phyloP scores from a whole-genome alignment of 2,113 vertebrate species.

The Puma concolor region DNA sequence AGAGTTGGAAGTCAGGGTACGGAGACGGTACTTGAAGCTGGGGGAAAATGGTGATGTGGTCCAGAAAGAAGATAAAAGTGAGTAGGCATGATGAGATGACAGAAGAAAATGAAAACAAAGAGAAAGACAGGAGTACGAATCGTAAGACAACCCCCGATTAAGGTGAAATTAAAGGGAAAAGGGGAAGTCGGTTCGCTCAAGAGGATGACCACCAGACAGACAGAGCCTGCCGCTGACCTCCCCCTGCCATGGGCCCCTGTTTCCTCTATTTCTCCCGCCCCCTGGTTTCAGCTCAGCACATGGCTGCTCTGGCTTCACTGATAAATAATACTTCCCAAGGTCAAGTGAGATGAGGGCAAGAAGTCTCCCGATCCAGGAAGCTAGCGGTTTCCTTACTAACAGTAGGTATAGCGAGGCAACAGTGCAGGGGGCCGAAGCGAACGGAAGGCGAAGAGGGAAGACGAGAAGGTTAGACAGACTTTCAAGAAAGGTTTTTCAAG shows the following conservation, averaged over 20 bases:
- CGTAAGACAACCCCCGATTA: not conserved
- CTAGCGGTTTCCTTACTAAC: not conserved
- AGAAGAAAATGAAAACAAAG: not conserved
- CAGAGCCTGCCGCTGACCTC: not conserved
- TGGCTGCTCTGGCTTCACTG: not conserved
- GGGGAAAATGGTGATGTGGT: not conserved
- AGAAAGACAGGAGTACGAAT: not conserved
- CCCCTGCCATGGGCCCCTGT: rapidly evolving
- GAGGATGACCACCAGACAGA: rapidly evolving
- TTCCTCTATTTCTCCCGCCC: too few species aligned
- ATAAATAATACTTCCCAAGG: too few species aligned
- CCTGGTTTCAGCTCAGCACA: not conserved
- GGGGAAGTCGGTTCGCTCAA: not conserved
- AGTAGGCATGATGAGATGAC: too few species aligned
- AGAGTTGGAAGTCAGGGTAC: not conserved
- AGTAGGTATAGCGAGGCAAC: not conserved
- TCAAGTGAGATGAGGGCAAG: not conserved
- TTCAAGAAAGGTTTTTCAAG: not conserved
- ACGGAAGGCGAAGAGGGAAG: not conserved
- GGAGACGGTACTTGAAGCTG: not conserved
- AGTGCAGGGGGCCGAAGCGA: rapidly evolving
- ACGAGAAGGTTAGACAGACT: rapidly evolving
- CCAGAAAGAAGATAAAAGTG: not conserved
- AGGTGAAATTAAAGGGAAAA: not conserved
- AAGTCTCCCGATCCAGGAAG: not conserved